Percentiles rank a stretch among this genome's conserved stretches.
Evolutionary conservation across 1,140 invertebrate genomes (phyloP).

Genomic region (Eurosta solidaginis): DNA sequence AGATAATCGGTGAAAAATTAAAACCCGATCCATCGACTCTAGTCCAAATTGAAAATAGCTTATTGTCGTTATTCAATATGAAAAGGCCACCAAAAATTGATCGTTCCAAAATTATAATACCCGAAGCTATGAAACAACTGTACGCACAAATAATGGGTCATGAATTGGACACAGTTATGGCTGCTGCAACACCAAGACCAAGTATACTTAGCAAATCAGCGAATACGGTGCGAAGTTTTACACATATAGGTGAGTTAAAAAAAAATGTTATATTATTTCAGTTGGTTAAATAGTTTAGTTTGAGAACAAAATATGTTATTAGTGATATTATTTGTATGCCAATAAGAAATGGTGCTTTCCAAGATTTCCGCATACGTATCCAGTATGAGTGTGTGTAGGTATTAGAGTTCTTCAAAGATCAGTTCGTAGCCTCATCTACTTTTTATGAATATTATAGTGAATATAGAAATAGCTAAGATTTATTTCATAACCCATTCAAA

Average conservation of each 20-base stretch:
- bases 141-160: constrained; percentile 70
- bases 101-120: constrained; percentile 66
- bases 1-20: constrained; percentile 50
- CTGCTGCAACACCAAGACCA: constrained; percentile 71
- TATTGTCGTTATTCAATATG: constrained; percentile 78
- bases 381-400: too few relatives aligned
- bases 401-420: too few relatives aligned
- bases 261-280: too few relatives aligned
- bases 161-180: constrained; percentile 63
- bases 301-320: background rate
- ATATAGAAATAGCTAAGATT: too few relatives aligned
- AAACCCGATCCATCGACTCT: constrained; percentile 58
- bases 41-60: constrained; percentile 68
- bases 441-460: too few relatives aligned
- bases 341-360: too few relatives aligned
- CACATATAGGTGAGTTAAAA: constrained; percentile 73
- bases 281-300: background rate
- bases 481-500: too few relatives aligned
- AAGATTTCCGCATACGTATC: too few relatives aligned
- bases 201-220: constrained; percentile 71
- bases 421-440: too few relatives aligned
- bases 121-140: constrained; percentile 77
- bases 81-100: constrained; percentile 64
- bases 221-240: constrained; percentile 85
- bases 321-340: background rate